Conservation (phyloP, 2,888 invertebrate species). For the Atethmia centrago region DNA sequence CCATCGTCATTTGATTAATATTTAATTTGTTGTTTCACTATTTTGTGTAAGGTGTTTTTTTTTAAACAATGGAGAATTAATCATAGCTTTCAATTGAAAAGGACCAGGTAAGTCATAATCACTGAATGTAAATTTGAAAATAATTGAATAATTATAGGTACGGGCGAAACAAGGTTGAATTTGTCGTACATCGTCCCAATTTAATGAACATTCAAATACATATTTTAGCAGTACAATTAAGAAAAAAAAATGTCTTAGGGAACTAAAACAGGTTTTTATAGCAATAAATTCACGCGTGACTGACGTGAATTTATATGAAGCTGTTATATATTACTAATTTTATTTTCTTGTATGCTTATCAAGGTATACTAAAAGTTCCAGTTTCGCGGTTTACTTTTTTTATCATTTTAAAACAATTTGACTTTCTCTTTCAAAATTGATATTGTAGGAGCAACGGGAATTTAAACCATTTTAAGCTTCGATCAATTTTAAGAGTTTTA, state of each 20-base stretch:
- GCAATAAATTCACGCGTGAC: not conserved
- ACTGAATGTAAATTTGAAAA: slow-evolving; percentile 31
- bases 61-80: slow-evolving; percentile 74
- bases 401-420: not conserved
- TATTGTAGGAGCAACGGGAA: not conserved
- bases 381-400: slow-evolving; percentile 12
- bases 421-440: not conserved
- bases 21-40: slow-evolving; percentile 17
- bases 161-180: slow-evolving; percentile 23
- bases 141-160: slow-evolving; percentile 28
- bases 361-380: not conserved
- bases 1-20: slow-evolving; percentile 55
- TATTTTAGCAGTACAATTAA: slow-evolving; percentile 30
- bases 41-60: slow-evolving; percentile 35
- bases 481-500: too few relatives aligned
- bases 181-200: slow-evolving; percentile 57
- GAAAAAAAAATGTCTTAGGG: not conserved
- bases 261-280: slow-evolving; percentile 2
- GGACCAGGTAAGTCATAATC: slow-evolving; percentile 71
- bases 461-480: not conserved
- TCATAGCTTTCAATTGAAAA: slow-evolving; percentile 60
- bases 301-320: slow-evolving; percentile 4
- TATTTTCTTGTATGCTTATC: slow-evolving; percentile 4
- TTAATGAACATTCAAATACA: slow-evolving; percentile 36
- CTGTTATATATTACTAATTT: slow-evolving; percentile 14